These are phyloP conservation scores for Apolygus lucorum DNA, from an alignment of 1,140 invertebrate species.

Conservation along the genomic window DNA sequence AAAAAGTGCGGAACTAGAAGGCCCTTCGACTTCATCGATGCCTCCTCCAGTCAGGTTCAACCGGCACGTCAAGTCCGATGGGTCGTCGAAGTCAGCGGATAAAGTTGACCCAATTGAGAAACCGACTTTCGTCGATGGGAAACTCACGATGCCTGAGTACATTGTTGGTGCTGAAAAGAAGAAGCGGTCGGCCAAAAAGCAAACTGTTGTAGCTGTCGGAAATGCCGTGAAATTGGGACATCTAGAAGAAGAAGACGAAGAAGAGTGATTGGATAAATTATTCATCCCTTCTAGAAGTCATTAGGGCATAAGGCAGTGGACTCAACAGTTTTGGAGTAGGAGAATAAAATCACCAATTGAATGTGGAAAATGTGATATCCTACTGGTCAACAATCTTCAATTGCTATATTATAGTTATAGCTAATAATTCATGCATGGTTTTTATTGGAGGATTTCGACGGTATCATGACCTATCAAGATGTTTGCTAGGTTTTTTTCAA, in stretches of 20 bases:
- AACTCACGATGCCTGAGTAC: constrained; percentile 67
- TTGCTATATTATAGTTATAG: too few relatives aligned
- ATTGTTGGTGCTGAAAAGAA: constrained; percentile 52
- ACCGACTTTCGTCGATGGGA: constrained; percentile 51
- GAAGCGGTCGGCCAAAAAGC: constrained; percentile 35
- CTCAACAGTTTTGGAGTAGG: too few relatives aligned
- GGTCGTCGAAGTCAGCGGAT: constrained; percentile 35
- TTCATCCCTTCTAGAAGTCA: too few relatives aligned
- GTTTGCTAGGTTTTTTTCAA: too few relatives aligned
- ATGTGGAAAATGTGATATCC: too few relatives aligned
- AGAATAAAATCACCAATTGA: too few relatives aligned
- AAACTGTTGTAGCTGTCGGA: constrained; percentile 37
- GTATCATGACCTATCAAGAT: too few relatives aligned
- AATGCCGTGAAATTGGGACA: constrained; percentile 51
- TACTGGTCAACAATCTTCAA: too few relatives aligned
- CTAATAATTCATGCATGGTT: too few relatives aligned
- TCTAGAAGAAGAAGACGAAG: constrained; percentile 48
- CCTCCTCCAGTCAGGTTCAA: constrained; percentile 25
- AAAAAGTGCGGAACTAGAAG: constrained; percentile 37
- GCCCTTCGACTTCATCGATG: constrained; percentile 23
- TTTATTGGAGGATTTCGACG: too few relatives aligned
- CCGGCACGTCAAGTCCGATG: constrained; percentile 10
- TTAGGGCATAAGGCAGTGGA: too few relatives aligned
- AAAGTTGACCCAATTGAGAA: constrained; percentile 44
- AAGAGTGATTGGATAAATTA: too few relatives aligned